Base-by-base conservation (phyloP, 1,140 invertebrate species). In the Vanessa atalanta region DNA sequence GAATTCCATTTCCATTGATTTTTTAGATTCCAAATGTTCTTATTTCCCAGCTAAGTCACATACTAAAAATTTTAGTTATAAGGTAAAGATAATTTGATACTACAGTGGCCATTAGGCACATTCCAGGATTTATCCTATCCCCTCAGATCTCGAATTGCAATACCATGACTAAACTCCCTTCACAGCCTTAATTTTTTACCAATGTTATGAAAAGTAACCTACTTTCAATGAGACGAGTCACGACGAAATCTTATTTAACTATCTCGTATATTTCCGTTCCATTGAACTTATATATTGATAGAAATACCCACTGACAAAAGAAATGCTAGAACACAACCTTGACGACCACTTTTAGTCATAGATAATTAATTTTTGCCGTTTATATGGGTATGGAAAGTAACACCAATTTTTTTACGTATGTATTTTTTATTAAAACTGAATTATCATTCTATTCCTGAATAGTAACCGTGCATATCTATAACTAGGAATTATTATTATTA, bases 191-290 rank as follows among this genome's bases (percentile, higher is more conserved):
- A 23, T 66, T 75, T 65, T 65, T 65, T 60, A 47, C 16, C 43
- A 15, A 69, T 65, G 63, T 31, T 61, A 68, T 47, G 48, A 76
- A 67, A 68, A 72, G 61, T 66, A 63, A 61, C 31, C 64, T 37
- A 50, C 57, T 63, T 51, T 53, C 31, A 70, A 70, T 75, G 31
- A 70, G 51, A 70, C 63, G 16, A 63, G 50, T 76, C 70, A 75
- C 68, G 68, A 77, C 77, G 48, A 51, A 75, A 76, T 76, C 75
- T 78, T 70, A 74, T 76, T 70, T 55, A 79, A 71, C 53, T 72
- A 82, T 78, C 70, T 69, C 47, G 67, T 51, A 68, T 70, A 78
- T 66, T 79, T 82, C 78, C 80, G 78, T 78, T 82, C 66, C 65
- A 72, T 73, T 57, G 65, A 72, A 73, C 61, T 48, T 16, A 16